Percentiles rank a stretch among this genome's conserved stretches.
These are phyloP conservation scores for Apostichopus leukothele DNA, from an alignment of 53 echinoderm and acorn worm species.

Conservation along the genomic window DNA sequence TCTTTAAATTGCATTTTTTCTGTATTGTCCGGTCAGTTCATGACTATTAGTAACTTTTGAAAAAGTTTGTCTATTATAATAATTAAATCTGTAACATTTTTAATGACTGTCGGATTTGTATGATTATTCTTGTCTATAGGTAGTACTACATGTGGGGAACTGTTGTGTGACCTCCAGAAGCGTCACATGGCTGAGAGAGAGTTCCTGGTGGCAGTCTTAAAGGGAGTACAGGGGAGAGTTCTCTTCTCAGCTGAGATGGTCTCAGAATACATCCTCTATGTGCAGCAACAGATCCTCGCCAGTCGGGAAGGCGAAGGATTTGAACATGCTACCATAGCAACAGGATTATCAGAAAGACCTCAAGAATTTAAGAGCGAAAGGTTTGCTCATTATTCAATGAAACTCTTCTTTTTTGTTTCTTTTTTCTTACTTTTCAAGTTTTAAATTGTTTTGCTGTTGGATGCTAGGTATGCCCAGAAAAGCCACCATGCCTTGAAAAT, in stretches of 20 bases:
- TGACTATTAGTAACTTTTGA: too few relatives aligned
- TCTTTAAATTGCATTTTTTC: too few relatives aligned
- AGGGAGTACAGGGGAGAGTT: conserved; percentile 73
- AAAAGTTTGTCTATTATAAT: too few relatives aligned
- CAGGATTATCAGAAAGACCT: conserved; percentile 86
- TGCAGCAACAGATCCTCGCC: conserved; percentile 73
- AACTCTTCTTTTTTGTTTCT: too few relatives aligned
- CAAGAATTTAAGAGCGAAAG: conserved; percentile 73
- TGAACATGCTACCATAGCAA: conserved; percentile 86
- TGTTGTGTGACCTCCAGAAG: conserved; percentile 87
- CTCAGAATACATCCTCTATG: conserved; percentile 82
- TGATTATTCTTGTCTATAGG: conserved; percentile 46
- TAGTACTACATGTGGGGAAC: conserved; percentile 73
- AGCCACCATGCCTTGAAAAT: too few relatives aligned
- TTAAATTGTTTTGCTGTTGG: too few relatives aligned
- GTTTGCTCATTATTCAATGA: neutral
- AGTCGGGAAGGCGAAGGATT: conserved; percentile 69
- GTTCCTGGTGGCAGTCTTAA: conserved; percentile 77
- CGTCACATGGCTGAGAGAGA: conserved; percentile 78
- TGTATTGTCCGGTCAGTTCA: too few relatives aligned
- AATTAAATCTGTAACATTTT: too few relatives aligned
- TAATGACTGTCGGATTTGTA: neutral
- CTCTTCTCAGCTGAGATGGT: conserved; percentile 94
- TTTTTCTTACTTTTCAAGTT: too few relatives aligned
- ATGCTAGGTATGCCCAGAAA: too few relatives aligned